Percentiles rank a stretch among this genome's conserved stretches.
These are phyloP conservation scores for Diplodus sargus DNA, from an alignment of 2,797 vertebrate species.

Conservation along the genomic window DNA sequence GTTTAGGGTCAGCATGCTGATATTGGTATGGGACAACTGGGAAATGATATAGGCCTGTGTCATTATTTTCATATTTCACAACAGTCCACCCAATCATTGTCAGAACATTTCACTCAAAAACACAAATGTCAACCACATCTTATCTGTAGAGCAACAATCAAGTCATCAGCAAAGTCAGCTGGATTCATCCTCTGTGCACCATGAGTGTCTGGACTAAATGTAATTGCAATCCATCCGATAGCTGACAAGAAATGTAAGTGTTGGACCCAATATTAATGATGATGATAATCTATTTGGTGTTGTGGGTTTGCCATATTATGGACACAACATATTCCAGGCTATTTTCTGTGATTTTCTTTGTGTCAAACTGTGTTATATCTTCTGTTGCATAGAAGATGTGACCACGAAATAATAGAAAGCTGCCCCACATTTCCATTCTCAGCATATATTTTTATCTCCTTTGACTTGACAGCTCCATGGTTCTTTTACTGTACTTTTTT, in stretches of 20 bases:
- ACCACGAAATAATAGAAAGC: conserved; percentile 1
- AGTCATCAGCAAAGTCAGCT: no score
- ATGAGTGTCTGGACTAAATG: background rate
- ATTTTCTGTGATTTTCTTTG: background rate
- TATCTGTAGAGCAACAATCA: no score
- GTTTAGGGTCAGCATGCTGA: no score
- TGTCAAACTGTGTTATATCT: background rate
- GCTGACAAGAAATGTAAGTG: background rate
- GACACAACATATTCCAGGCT: background rate
- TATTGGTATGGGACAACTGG: no score
- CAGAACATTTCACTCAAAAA: no score
- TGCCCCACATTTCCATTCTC: conserved; percentile 9
- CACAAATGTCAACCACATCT: no score
- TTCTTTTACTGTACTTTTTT: conserved; percentile 11
- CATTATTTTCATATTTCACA: no score
- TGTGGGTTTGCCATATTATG: background rate
- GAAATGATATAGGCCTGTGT: no score
- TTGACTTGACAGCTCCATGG: conserved; percentile 11
- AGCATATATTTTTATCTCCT: conserved; percentile 24
- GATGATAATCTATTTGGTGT: background rate
- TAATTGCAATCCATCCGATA: background rate
- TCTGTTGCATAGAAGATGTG: conserved; percentile 2
- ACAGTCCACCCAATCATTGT: no score
- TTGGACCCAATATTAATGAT: background rate
- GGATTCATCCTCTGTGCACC: background rate